phyloP scores from a whole-genome alignment of 35 echinoderm and acorn worm species.

The Heliocidaris tuberculata region DNA sequence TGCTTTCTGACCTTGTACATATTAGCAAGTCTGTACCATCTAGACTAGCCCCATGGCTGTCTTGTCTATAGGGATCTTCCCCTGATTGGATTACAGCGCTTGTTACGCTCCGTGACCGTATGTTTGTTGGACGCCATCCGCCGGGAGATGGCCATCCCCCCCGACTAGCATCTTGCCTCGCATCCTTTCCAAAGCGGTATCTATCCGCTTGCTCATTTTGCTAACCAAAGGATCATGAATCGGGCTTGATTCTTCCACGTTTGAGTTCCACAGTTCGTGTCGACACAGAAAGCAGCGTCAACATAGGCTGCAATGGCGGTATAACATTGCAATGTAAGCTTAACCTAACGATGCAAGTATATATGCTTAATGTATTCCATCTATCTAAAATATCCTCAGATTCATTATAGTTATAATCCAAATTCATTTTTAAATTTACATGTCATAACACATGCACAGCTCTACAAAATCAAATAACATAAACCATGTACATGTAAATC shows the following conservation, averaged over 20 bases:
- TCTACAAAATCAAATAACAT: too few relatives aligned
- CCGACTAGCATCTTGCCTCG: neutral
- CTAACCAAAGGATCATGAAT: neutral
- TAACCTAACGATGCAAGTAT: neutral
- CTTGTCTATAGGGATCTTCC: constrained; percentile 1
- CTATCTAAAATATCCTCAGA: neutral
- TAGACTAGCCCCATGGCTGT: neutral
- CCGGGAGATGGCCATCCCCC: neutral
- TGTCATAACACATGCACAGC: too few relatives aligned
- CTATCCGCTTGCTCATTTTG: neutral
- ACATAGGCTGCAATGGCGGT: neutral
- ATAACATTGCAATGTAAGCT: neutral
- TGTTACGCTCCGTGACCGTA: constrained; percentile 36
- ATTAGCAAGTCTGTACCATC: neutral
- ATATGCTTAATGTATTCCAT: neutral
- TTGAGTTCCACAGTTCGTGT: neutral
- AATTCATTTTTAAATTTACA: too few relatives aligned
- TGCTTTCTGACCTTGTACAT: too few relatives aligned
- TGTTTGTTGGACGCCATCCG: constrained; percentile 20
- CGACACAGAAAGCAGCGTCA: neutral
- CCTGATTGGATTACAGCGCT: constrained; percentile 6
- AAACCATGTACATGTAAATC: too few relatives aligned
- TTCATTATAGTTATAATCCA: neutral
- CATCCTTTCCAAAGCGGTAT: neutral
- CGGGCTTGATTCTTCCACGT: neutral